Evolutionary conservation across 2,113 vertebrate genomes (phyloP), one percentile per base, ranked within the genome.

Genomic region (Pseudopipra pipra): DNA sequence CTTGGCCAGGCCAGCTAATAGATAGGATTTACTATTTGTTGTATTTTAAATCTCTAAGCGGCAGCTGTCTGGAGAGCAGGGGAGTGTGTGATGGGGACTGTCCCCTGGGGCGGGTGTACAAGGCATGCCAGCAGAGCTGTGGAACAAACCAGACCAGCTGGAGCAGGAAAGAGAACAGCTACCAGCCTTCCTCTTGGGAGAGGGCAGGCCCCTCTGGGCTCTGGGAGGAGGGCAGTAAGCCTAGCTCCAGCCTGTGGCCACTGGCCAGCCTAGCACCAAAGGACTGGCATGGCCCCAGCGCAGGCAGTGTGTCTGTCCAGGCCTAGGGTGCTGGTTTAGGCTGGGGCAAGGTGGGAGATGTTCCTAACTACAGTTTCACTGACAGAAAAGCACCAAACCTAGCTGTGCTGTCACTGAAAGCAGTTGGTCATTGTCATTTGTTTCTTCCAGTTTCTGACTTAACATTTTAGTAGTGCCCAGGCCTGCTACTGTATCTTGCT

Each of bases 61-160:
- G 95, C 85, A 95, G 93, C 85, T 96, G 59, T 93, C 80, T 56
- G 80, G 72, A 90, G 81, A 93, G 86, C 84, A 89, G 88, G 35
- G 49, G 35, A 41, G 21, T 22, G 61, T 93, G 73, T 73, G 13
- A 49, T 49, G 44, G 28, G 51, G 56, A 67, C 72, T 46, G 39
- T 90, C 43, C n/a, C 47, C 46, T 71, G 61, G 35, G 44, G 17
- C 56, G 37, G 55, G 28, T 91, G 22, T 72, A 56, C 52, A 76
- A 43, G 78, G 39, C 43, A 52, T 72, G 58, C 73, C 79, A 90
- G 49, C 56, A 68, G 65, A 71, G 33, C 54, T 95, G 54, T 73
- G 52, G 49, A 94, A 87, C 54, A 56, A 61, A 70, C 23, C 33
- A 68, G 41, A n/a, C 51, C 47, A 75, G 59, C 87, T 89, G 67